A percentile compares a stretch with the other conserved stretches of the same genome.
These are phyloP conservation scores for Fragum whitleyi DNA, from an alignment of 2,888 invertebrate genomes.

Conservation along the genomic window DNA sequence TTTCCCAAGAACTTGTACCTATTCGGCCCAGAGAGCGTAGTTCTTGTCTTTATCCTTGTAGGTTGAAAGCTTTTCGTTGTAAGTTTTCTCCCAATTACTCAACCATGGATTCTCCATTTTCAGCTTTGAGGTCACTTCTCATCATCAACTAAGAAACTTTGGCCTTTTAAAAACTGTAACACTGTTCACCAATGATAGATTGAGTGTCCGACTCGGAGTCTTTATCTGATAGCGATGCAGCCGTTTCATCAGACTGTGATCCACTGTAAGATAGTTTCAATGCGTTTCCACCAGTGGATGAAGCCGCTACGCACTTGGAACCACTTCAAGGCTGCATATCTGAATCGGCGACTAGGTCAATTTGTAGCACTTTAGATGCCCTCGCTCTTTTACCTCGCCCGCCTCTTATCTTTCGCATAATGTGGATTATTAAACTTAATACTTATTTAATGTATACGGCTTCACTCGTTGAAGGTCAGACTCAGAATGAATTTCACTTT, in stretches of 20 bases:
- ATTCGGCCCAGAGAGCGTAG: constrained; percentile 34
- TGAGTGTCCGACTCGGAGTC: constrained; percentile 22
- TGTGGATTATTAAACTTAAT: constrained; percentile 22
- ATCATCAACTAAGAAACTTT: constrained; percentile 11
- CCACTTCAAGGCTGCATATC: constrained; percentile 23
- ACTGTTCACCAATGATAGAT: constrained; percentile 11
- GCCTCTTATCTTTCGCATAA: constrained; percentile 22
- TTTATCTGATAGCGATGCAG: constrained; percentile 20
- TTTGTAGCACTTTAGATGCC: constrained; percentile 15
- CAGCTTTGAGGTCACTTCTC: constrained; percentile 27
- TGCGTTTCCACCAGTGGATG: constrained; percentile 6
- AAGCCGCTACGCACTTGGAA: constrained; percentile 11
- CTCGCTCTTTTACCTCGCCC: constrained; percentile 20
- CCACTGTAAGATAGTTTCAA: background rate
- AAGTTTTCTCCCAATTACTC: constrained; percentile 35
- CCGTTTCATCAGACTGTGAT: constrained; percentile 17
- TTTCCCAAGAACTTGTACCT: constrained; percentile 27
- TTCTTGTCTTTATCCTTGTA: constrained; percentile 39
- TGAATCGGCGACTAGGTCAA: constrained; percentile 20
- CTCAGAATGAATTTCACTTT: constrained; percentile 19
- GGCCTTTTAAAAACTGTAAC: constrained; percentile 15
- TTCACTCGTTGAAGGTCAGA: background rate
- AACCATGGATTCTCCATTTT: constrained; percentile 40
- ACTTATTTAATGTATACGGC: constrained; percentile 19
- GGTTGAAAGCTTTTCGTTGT: constrained; percentile 35